Conservation (phyloP, 2,888 invertebrate genomes). For the Idaea dimidiata region DNA sequence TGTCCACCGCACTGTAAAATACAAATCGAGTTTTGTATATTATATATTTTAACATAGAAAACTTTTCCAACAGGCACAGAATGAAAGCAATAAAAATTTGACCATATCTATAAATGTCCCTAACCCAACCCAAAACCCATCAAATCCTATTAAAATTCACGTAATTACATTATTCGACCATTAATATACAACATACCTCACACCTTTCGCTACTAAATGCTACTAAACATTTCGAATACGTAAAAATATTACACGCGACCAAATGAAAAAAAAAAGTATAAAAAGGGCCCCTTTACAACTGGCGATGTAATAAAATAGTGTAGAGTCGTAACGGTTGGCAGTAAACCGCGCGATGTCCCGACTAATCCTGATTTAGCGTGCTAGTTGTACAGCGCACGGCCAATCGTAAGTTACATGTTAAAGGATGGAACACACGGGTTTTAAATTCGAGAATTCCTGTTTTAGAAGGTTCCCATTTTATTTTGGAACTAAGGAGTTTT, state of each 20-base stretch:
- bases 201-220: slow-evolving; percentile 16
- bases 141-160: slow-evolving; percentile 9
- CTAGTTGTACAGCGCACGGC: slow-evolving; percentile 44
- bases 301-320: slow-evolving; percentile 62
- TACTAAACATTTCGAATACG: slow-evolving; percentile 21
- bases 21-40: not conserved
- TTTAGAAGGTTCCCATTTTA: slow-evolving; percentile 3
- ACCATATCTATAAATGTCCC: not conserved
- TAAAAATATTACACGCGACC: slow-evolving; percentile 22
- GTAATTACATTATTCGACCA: slow-evolving; percentile 2
- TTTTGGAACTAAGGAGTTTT: too few relatives aligned
- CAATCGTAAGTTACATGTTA: slow-evolving; percentile 61
- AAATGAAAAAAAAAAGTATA: slow-evolving; percentile 15
- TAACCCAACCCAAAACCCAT: slow-evolving; percentile 6
- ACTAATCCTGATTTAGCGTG: slow-evolving; percentile 78
- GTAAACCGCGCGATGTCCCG: slow-evolving; percentile 65
- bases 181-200: slow-evolving; percentile 21
- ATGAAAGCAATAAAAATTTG: too few relatives aligned
- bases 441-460: slow-evolving; percentile 3
- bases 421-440: slow-evolving; percentile 45
- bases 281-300: slow-evolving; percentile 46
- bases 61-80: not conserved
- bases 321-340: slow-evolving; percentile 49
- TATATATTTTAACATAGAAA: not conserved
- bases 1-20: not conserved